phyloP scores from a whole-genome alignment of 2,888 invertebrate species.

The Dynastes hyllus region DNA sequence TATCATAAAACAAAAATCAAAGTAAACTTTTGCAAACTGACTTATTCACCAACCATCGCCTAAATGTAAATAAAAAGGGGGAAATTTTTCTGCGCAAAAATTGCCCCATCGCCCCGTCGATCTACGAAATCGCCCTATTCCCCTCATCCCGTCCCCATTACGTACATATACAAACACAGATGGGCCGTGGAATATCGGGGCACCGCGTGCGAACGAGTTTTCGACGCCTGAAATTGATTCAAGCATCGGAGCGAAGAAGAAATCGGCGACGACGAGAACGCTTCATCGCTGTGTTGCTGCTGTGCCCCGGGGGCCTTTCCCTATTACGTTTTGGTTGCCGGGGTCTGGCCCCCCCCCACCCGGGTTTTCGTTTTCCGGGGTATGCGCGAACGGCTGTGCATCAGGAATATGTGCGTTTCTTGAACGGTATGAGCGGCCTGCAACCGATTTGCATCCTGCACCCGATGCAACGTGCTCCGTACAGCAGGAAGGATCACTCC shows the following conservation, averaged over 20 bases:
- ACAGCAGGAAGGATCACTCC: background rate
- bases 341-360: constrained; percentile 62
- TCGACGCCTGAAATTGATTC: constrained; percentile 52
- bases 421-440: constrained; percentile 29
- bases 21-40: too few relatives aligned
- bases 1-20: too few relatives aligned
- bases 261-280: constrained; percentile 42
- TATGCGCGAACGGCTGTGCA: constrained; percentile 65
- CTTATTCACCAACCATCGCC: too few relatives aligned
- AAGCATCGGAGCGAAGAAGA: constrained; percentile 38
- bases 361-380: constrained; percentile 62
- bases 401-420: constrained; percentile 61
- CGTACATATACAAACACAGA: constrained; percentile 21
- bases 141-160: background rate
- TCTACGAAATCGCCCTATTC: background rate
- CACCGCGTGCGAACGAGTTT: constrained; percentile 37
- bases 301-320: constrained; percentile 64
- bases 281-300: constrained; percentile 46
- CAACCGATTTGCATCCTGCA: constrained; percentile 29
- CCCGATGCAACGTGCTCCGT: constrained; percentile 23
- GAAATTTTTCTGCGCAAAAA: background rate
- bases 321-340: constrained; percentile 62
- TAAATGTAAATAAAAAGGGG: background rate
- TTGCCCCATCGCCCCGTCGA: background rate
- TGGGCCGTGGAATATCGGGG: background rate